phyloP scores from a whole-genome alignment of 2,113 vertebrate species.

The Microtus oregoni region DNA sequence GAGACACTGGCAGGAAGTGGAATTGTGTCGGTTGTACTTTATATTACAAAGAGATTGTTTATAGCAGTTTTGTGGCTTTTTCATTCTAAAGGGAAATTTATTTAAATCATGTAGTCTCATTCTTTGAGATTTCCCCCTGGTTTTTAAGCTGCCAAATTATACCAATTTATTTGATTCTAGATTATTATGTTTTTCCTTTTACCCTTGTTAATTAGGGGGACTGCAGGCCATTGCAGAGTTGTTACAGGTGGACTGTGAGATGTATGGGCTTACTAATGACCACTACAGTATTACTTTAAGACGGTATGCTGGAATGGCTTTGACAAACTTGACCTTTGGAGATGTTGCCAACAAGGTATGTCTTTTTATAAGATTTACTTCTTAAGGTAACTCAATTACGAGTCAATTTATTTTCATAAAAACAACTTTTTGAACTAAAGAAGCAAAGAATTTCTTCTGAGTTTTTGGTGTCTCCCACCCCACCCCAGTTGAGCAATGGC shows the following conservation, averaged over 20 bases:
- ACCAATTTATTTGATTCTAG: constrained; percentile 64
- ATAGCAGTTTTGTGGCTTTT: constrained; percentile 26
- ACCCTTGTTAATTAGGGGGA: constrained; percentile 90
- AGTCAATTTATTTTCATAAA: constrained; percentile 25
- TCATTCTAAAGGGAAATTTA: constrained; percentile 64
- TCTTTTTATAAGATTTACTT: constrained; percentile 57
- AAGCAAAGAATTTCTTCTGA: background rate
- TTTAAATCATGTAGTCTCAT: constrained; percentile 50
- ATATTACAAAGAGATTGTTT: constrained; percentile 26
- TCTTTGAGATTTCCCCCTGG: constrained; percentile 44
- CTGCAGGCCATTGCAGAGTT: constrained; percentile 98
- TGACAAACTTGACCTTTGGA: constrained; percentile 98
- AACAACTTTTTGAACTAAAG: constrained; percentile 21
- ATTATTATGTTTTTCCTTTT: constrained; percentile 73
- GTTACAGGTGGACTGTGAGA: constrained; percentile 98
- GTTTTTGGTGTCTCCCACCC: background rate
- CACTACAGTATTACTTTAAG: constrained; percentile 97
- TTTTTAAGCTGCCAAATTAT: constrained; percentile 47
- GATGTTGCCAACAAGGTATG: constrained; percentile 98
- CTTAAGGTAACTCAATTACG: constrained; percentile 17
- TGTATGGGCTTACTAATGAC: constrained; percentile 97
- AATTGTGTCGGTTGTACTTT: constrained; percentile 13
- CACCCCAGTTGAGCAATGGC: constrained; percentile 25
- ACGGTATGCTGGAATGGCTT: constrained; percentile 97
- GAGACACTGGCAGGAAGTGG: constrained; percentile 50